phyloP scores from a whole-genome alignment of 2,113 vertebrate species.

The Limanda limanda region DNA sequence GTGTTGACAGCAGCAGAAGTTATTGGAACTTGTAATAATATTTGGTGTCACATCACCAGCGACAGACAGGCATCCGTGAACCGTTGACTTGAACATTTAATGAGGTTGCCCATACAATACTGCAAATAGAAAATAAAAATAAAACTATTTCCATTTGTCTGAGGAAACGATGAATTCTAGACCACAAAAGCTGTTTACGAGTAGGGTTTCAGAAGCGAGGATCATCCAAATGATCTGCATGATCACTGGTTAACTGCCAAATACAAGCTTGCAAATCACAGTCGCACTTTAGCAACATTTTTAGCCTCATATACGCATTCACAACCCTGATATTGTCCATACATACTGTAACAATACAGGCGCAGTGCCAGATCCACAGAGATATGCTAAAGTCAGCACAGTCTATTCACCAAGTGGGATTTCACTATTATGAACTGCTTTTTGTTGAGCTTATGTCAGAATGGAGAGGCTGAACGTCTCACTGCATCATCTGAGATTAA shows the following conservation, averaged over 20 bases:
- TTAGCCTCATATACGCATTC: neutral
- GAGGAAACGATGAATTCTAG: neutral
- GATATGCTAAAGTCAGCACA: neutral
- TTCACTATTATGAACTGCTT: neutral
- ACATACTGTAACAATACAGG: neutral
- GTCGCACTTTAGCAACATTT: constrained; percentile 14
- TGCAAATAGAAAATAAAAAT: neutral
- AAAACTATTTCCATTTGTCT: neutral
- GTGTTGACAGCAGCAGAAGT: constrained; percentile 58
- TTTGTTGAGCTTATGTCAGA: constrained; percentile 1
- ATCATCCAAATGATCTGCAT: constrained; percentile 6
- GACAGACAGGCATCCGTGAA: constrained; percentile 30
- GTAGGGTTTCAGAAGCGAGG: neutral
- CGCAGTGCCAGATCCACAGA: constrained; percentile 7
- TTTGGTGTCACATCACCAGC: constrained; percentile 36
- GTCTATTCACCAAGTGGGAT: neutral
- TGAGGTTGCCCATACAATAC: constrained; percentile 7
- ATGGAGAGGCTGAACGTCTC: neutral
- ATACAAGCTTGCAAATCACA: constrained; percentile 2
- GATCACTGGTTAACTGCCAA: constrained; percentile 22
- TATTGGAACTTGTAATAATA: constrained; percentile 53
- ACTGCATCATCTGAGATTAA: neutral
- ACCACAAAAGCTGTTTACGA: constrained; percentile 5
- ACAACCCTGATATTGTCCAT: neutral
- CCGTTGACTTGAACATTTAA: constrained; percentile 36